phyloP scores from a whole-genome alignment of 2,797 vertebrate genomes.

The Labeo calbasu region DNA sequence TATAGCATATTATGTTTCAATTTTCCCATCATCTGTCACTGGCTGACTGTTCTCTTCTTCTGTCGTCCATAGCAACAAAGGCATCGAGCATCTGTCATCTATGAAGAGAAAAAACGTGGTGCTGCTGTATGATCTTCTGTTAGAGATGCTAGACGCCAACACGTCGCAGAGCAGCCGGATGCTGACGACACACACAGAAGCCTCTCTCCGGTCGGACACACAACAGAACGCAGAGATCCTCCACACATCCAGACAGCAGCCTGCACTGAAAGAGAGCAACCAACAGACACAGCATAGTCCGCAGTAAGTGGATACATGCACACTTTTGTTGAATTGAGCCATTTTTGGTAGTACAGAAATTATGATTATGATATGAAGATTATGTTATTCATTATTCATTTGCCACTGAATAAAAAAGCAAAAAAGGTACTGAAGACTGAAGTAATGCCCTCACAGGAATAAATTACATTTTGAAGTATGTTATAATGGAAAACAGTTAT shows the following conservation, averaged over 20 bases:
- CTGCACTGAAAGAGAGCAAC: background rate
- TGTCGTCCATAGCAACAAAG: conserved; percentile 88
- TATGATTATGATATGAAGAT: background rate
- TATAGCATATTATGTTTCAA: background rate
- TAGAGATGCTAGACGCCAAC: conserved; percentile 97
- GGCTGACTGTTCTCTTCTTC: background rate
- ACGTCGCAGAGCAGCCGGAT: conserved; percentile 76
- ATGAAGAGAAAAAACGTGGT: conserved; percentile 98
- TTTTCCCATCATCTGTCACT: background rate
- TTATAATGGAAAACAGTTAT: no score
- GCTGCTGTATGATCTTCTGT: conserved; percentile 90
- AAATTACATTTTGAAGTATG: background rate
- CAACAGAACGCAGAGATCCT: conserved; percentile 41
- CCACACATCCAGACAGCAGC: background rate
- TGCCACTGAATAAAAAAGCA: no score
- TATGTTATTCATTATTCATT: no score
- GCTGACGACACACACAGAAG: conserved; percentile 51
- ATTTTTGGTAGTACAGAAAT: background rate
- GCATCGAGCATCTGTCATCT: conserved; percentile 93
- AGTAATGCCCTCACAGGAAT: background rate
- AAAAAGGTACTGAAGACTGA: background rate
- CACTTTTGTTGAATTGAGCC: background rate
- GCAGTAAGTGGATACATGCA: background rate
- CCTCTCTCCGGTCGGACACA: conserved; percentile 58
- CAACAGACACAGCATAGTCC: background rate